Conservation (phyloP, 35 echinoderm and acorn worm genomes). For the Heliocidaris tuberculata region DNA sequence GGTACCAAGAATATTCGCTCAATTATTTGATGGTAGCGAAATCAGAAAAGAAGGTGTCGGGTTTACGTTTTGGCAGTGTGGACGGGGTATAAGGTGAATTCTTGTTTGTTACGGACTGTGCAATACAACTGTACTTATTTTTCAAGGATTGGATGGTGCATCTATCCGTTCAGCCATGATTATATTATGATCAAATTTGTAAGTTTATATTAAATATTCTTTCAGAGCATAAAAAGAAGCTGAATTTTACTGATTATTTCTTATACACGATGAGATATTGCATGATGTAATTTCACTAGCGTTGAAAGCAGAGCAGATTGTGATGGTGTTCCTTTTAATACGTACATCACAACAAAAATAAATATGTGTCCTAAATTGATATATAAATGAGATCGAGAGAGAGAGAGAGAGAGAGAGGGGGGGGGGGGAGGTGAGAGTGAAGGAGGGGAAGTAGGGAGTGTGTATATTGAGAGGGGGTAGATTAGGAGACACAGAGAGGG, state of each 20-base stretch:
- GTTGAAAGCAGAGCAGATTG: background rate
- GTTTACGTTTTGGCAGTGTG: background rate
- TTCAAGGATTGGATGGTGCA: slow-evolving; percentile 41
- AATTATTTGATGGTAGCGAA: background rate
- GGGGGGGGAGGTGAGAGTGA: background rate
- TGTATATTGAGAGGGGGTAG: too few relatives aligned
- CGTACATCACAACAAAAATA: too few relatives aligned
- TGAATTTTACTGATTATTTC: background rate
- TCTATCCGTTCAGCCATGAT: slow-evolving; percentile 39
- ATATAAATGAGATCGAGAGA: background rate
- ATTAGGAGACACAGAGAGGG: too few relatives aligned
- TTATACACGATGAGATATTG: background rate
- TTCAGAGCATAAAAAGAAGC: slow-evolving; percentile 23
- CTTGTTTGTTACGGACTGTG: slow-evolving; percentile 48
- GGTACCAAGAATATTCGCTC: background rate
- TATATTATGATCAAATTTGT: slow-evolving; percentile 52
- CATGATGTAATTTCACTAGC: too few relatives aligned
- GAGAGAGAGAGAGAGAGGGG: background rate
- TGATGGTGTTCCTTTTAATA: too few relatives aligned
- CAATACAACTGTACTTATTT: slow-evolving; percentile 55
- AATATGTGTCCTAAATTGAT: too few relatives aligned
- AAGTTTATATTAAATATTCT: slow-evolving; percentile 56
- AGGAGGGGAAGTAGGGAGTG: background rate
- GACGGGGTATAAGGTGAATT: background rate
- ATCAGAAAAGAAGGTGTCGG: background rate